A percentile compares a stretch with the other conserved stretches of the same genome.
These are phyloP conservation scores for Bucorvus abyssinicus DNA, from an alignment of 2,797 vertebrate genomes.

Conservation along the genomic window DNA sequence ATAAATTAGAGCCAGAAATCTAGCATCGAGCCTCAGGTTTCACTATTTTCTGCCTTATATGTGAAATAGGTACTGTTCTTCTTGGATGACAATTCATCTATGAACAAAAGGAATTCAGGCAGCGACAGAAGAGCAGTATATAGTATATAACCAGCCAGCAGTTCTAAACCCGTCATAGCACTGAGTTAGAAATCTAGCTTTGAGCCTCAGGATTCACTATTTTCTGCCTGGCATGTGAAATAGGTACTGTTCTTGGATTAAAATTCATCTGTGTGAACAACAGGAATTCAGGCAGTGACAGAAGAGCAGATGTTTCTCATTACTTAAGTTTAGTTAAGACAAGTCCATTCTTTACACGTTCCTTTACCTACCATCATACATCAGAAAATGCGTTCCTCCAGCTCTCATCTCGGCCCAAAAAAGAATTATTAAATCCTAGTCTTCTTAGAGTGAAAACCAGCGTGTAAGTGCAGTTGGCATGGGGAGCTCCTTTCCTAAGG, in stretches of 20 bases:
- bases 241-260: background rate
- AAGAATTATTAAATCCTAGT: background rate
- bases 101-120: background rate
- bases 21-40: background rate
- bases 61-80: background rate
- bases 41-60: background rate
- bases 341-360: background rate
- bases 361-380: background rate
- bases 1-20: background rate
- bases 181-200: background rate
- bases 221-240: background rate
- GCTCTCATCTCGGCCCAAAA: background rate
- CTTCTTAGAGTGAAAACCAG: background rate
- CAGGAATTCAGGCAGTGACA: background rate
- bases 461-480: background rate
- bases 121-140: background rate
- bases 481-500: background rate
- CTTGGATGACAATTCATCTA: background rate
- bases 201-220: background rate
- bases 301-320: background rate
- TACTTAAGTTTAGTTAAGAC: background rate
- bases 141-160: background rate
- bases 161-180: background rate
- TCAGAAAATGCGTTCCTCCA: background rate
- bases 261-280: background rate